A percentile compares a stretch with the other conserved stretches of the same genome.
Conservation (phyloP, 2,797 vertebrate species). For the Acanthurus leucopareius region DNA sequence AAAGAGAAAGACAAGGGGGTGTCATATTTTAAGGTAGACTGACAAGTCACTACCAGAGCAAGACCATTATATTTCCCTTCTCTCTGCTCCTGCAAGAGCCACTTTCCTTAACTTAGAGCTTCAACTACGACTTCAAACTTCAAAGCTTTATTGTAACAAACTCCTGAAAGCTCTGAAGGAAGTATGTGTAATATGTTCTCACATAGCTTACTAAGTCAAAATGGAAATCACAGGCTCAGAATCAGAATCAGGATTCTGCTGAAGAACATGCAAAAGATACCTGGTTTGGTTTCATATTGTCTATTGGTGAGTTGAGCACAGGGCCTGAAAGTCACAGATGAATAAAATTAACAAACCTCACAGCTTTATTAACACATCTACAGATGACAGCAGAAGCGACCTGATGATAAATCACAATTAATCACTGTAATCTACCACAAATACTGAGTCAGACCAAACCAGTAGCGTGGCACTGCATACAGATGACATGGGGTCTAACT, state of each 20-base stretch:
- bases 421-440: slow-evolving; percentile 49
- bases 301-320: not conserved
- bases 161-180: not conserved
- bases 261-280: not conserved
- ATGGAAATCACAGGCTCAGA: slow-evolving; percentile 3
- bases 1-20: slow-evolving; percentile 4
- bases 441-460: slow-evolving; percentile 61
- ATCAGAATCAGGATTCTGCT: not conserved
- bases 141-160: not conserved
- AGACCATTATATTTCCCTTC: slow-evolving; percentile 12
- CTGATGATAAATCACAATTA: slow-evolving; percentile 58
- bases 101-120: not conserved
- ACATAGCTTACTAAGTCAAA: not conserved
- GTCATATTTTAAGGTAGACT: slow-evolving; percentile 51
- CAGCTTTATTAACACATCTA: slow-evolving; percentile 67
- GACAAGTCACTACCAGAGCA: slow-evolving; percentile 29
- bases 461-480: slow-evolving; percentile 15
- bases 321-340: slow-evolving; percentile 25
- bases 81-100: not conserved
- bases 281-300: not conserved
- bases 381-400: slow-evolving; percentile 42
- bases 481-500: slow-evolving; percentile 33
- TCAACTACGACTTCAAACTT: not conserved
- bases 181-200: not conserved
- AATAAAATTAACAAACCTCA: slow-evolving; percentile 48